Evolutionary conservation across 2,888 invertebrate species (phyloP).

Genomic region (Pedicia rivosa): DNA sequence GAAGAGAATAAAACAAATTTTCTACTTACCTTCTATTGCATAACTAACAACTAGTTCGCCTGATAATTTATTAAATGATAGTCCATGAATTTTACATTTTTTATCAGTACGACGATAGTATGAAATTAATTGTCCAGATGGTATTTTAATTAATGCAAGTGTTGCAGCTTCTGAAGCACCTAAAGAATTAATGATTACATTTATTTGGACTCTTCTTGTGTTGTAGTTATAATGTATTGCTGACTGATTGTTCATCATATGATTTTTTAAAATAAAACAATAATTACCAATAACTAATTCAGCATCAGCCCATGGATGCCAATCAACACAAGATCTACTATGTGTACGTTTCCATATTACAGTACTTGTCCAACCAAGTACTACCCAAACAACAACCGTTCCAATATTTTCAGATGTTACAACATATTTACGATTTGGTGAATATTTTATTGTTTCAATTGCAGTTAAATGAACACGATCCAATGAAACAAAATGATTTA

Average conservation of each 20-base stretch:
- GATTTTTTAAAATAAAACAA: slow-evolving; percentile 7
- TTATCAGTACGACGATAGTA: slow-evolving; percentile 22
- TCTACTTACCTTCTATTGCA: slow-evolving; percentile 16
- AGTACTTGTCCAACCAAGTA: slow-evolving; percentile 15
- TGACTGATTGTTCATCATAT: slow-evolving; percentile 14
- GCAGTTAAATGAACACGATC: no score
- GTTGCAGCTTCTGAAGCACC: slow-evolving; percentile 22
- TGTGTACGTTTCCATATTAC: slow-evolving; percentile 5
- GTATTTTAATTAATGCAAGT: slow-evolving; percentile 22
- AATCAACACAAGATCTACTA: slow-evolving; percentile 21
- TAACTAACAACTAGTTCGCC: slow-evolving; percentile 30
- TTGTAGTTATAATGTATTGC: no score
- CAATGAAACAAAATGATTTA: no score
- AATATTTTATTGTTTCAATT: slow-evolving; percentile 21
- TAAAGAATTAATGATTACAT: slow-evolving; percentile 9
- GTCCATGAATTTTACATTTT: slow-evolving; percentile 20
- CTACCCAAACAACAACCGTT: slow-evolving; percentile 19
- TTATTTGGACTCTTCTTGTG: slow-evolving; percentile 6
- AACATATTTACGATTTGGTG: slow-evolving; percentile 21
- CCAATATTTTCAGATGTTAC: slow-evolving; percentile 22
- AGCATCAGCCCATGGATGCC: slow-evolving; percentile 33
- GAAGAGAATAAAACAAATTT: background rate
- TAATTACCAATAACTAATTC: slow-evolving; percentile 27
- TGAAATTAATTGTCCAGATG: slow-evolving; percentile 21
- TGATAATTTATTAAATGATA: slow-evolving; percentile 29